Evolutionary conservation across 2,113 vertebrate species (phyloP).

Genomic region (Pachypanchax playfairii): DNA sequence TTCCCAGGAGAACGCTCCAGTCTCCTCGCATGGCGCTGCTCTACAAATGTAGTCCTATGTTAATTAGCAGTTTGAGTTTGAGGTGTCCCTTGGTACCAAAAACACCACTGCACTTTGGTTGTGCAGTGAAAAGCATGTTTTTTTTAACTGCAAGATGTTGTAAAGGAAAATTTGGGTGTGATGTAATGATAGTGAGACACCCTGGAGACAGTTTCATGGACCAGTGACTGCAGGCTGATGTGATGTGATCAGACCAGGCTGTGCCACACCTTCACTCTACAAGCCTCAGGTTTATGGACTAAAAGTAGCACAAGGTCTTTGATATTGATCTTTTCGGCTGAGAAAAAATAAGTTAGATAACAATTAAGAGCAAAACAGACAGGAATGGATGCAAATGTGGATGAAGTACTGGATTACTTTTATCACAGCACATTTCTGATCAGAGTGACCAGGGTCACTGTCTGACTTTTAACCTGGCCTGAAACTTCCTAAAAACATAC

Average conservation of each 20-base stretch:
- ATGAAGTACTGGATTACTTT: too few relatives aligned
- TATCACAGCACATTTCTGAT: too few relatives aligned
- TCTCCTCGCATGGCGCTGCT: constrained; percentile 45
- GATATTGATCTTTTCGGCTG: constrained; percentile 86
- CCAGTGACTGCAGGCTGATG: constrained; percentile 60
- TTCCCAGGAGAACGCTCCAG: constrained; percentile 29
- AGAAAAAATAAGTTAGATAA: constrained; percentile 78
- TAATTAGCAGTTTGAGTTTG: constrained; percentile 54
- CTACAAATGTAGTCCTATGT: constrained; percentile 39
- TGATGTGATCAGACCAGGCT: constrained; percentile 65
- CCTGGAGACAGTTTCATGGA: constrained; percentile 60
- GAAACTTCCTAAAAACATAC: too few relatives aligned
- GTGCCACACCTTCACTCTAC: constrained; percentile 83
- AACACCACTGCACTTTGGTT: constrained; percentile 49
- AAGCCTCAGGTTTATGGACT: constrained; percentile 85
- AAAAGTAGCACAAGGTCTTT: constrained; percentile 84
- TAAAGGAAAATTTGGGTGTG: constrained; percentile 62
- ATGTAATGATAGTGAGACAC: constrained; percentile 63
- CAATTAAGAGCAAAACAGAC: too few relatives aligned
- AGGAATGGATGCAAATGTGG: too few relatives aligned
- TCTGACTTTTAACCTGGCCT: too few relatives aligned
- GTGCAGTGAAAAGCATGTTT: constrained; percentile 61
- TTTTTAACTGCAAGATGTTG: constrained; percentile 62
- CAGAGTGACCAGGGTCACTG: too few relatives aligned
- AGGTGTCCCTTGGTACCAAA: constrained; percentile 61